phyloP scores from a whole-genome alignment of 2,888 invertebrate genomes.

The Chrysolina oricalcia region DNA sequence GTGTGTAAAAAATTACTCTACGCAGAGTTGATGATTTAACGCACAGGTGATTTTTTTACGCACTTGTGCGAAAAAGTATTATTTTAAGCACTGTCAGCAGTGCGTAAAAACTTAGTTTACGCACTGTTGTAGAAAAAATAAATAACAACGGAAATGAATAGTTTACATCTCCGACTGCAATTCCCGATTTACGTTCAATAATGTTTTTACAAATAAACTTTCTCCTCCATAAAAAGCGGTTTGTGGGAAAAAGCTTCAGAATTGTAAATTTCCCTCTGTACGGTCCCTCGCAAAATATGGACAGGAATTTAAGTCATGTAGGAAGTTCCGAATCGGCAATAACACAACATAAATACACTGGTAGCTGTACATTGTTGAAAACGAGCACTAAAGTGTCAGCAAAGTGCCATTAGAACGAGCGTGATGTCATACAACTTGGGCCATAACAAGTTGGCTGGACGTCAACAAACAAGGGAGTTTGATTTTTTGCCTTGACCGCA shows the following conservation, averaged over 20 bases:
- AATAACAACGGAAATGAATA: no score
- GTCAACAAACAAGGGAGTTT: slow-evolving; percentile 58
- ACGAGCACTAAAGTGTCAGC: slow-evolving; percentile 54
- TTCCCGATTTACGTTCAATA: no score
- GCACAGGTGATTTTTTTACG: no score
- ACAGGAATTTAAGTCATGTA: slow-evolving; percentile 17
- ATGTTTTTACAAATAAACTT: no score
- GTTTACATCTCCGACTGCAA: no score
- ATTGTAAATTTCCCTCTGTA: neutral
- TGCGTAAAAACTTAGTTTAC: no score
- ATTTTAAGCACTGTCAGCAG: no score
- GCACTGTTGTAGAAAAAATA: no score
- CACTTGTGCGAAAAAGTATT: no score
- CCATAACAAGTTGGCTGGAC: slow-evolving; percentile 58
- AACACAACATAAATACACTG: slow-evolving; percentile 48
- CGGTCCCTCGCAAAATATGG: neutral
- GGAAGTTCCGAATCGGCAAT: slow-evolving; percentile 46
- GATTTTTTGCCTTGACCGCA: slow-evolving; percentile 55
- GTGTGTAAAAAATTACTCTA: no score
- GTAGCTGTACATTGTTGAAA: slow-evolving; percentile 47
- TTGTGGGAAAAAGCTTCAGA: neutral
- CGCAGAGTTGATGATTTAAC: no score
- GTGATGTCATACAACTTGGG: slow-evolving; percentile 51
- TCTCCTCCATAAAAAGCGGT: no score
- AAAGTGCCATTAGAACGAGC: slow-evolving; percentile 51